Base-by-base conservation (phyloP, 23 tunicate species). In the Oikopleura dioica region DNA sequence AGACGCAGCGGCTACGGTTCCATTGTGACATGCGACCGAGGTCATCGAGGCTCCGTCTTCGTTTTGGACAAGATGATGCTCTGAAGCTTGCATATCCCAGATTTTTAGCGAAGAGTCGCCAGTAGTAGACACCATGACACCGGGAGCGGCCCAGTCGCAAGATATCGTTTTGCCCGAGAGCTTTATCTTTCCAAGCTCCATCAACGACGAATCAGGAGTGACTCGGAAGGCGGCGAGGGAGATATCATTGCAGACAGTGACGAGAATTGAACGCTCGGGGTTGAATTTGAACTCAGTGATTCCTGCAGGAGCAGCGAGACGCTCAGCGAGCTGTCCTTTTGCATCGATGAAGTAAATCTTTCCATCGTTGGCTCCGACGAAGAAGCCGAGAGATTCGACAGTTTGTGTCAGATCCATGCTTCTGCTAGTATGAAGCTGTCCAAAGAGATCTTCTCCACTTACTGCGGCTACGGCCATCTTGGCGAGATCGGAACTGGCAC, bases 21-120 rank as follows among this genome's bases (percentile, higher is more conserved):
- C 2, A 63, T 4, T 16, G 33, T 63, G 16, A 16, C n/a, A n/a
- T n/a, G n/a, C n/a, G n/a, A n/a, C n/a, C n/a, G n/a, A n/a, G n/a
- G n/a, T n/a, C n/a, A n/a, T n/a, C n/a, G n/a, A n/a, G n/a, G n/a
- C n/a, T n/a, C n/a, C n/a, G n/a, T n/a, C n/a, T n/a, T n/a, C n/a
- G n/a, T n/a, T n/a, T n/a, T 63, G 72, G 2, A 63, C 26, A 63
- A 63, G 72, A 63, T 63, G 72, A 63, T 63, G 72, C 33, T 63
- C 72, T 2, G 4, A 4, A 16, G 30, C 30, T 28, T 63, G 72
- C 30, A 63, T 2, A 28, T 63, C 72, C 72, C 72, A 63, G 26
- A 63, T 63, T 63, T 63, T 63, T 28, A 63, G 33, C 16, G 33
- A 21, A 2, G 32, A 23, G 33, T 63, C 72, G 29, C 72, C 72